These are phyloP conservation scores for Drosophila kuntzei DNA, from an alignment of 2,888 invertebrate species.

Conservation along the genomic window DNA sequence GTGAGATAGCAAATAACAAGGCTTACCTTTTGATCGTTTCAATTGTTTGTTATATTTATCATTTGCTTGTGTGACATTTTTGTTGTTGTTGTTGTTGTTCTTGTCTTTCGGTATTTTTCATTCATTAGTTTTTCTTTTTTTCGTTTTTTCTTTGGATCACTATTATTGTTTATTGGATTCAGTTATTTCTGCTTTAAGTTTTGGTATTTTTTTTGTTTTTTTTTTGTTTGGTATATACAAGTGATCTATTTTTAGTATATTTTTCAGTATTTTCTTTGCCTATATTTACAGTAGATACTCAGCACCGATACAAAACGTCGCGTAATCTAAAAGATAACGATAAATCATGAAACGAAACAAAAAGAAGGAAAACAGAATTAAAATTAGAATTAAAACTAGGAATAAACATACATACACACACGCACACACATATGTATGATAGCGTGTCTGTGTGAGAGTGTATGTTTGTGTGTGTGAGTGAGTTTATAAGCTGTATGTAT, in stretches of 20 bases:
- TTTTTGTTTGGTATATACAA: slow-evolving; percentile 38
- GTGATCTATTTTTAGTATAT: slow-evolving; percentile 26
- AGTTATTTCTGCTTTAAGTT: slow-evolving; percentile 20
- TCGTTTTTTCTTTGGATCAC: slow-evolving; percentile 31
- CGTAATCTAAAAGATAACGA: slow-evolving; percentile 85
- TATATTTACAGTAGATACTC: slow-evolving; percentile 86
- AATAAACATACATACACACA: slow-evolving; percentile 18
- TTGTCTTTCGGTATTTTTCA: slow-evolving; percentile 41
- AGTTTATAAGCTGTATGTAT: not conserved
- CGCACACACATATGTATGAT: slow-evolving; percentile 2
- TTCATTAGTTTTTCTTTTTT: slow-evolving; percentile 42
- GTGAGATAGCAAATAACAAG: slow-evolving; percentile 63
- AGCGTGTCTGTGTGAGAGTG: slow-evolving; percentile 8
- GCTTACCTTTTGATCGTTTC: slow-evolving; percentile 78
- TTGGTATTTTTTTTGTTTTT: slow-evolving; percentile 26
- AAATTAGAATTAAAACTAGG: slow-evolving; percentile 70
- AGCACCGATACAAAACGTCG: slow-evolving; percentile 86
- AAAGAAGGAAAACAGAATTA: slow-evolving; percentile 77
- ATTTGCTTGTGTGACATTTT: slow-evolving; percentile 68
- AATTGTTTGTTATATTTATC: slow-evolving; percentile 49
- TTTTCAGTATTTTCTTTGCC: slow-evolving; percentile 51
- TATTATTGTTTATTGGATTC: slow-evolving; percentile 26
- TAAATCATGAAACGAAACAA: slow-evolving; percentile 84
- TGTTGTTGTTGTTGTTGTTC: slow-evolving; percentile 50
- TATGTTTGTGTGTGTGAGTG: slow-evolving; percentile 3